These are phyloP conservation scores for Temnothorax ravouxi DNA, from an alignment of 2,888 invertebrate genomes.

Conservation along the genomic window DNA sequence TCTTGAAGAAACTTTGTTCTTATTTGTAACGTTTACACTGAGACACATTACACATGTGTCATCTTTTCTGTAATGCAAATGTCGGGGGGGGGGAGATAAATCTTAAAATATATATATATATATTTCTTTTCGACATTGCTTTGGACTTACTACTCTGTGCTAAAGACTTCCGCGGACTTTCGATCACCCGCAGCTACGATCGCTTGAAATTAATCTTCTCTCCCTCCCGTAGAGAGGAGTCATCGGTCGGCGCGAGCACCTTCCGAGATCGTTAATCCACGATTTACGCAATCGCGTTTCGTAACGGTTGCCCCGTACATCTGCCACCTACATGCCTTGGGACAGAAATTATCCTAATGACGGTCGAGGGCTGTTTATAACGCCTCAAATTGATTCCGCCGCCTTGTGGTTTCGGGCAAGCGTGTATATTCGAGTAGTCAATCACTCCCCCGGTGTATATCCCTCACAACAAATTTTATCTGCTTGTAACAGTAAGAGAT, in stretches of 20 bases:
- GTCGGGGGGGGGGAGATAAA: background rate
- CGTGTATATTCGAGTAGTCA: slow-evolving; percentile 70
- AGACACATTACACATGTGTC: background rate
- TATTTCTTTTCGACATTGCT: background rate
- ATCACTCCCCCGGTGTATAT: slow-evolving; percentile 62
- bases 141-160: background rate
- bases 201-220: slow-evolving; percentile 68
- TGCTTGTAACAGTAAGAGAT: slow-evolving; percentile 46
- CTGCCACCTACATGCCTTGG: slow-evolving; percentile 84
- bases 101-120: background rate
- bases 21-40: background rate
- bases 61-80: background rate
- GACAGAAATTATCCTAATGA: slow-evolving; percentile 84
- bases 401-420: slow-evolving; percentile 77
- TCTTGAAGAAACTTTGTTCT: too few relatives aligned
- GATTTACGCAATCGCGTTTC: slow-evolving; percentile 79
- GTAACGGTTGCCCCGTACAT: slow-evolving; percentile 77
- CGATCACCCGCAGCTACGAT: slow-evolving; percentile 60
- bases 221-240: slow-evolving; percentile 63
- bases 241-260: slow-evolving; percentile 71
- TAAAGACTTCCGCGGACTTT: slow-evolving; percentile 41
- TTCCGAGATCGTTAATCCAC: slow-evolving; percentile 77
- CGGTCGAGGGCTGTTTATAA: slow-evolving; percentile 79
- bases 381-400: slow-evolving; percentile 79
- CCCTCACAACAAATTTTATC: slow-evolving; percentile 60